phyloP scores from a whole-genome alignment of 2,888 invertebrate genomes.

The Hyles lineata region DNA sequence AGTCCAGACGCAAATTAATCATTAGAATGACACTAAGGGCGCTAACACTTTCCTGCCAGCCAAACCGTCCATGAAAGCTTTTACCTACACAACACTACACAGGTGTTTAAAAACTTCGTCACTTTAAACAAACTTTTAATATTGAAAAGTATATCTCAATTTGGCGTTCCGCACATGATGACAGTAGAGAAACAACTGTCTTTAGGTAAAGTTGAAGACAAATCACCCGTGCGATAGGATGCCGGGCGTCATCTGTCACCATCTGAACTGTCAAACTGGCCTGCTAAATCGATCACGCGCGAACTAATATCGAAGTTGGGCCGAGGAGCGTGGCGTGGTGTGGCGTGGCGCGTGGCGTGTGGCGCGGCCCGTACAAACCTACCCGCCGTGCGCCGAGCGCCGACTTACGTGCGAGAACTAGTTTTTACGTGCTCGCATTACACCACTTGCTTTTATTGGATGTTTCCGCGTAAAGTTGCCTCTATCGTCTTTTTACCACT shows the following conservation, averaged over 20 bases:
- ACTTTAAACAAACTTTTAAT: background rate
- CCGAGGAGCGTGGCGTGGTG: slow-evolving; percentile 58
- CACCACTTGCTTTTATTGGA: slow-evolving; percentile 76
- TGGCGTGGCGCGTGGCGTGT: slow-evolving; percentile 35
- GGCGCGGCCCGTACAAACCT: slow-evolving; percentile 31
- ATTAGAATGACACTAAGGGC: slow-evolving; percentile 78
- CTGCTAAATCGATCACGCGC: slow-evolving; percentile 81
- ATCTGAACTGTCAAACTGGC: slow-evolving; percentile 81
- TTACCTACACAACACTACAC: slow-evolving; percentile 7
- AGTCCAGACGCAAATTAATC: slow-evolving; percentile 81
- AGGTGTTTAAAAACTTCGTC: background rate
- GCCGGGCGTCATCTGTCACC: slow-evolving; percentile 79
- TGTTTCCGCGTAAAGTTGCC: slow-evolving; percentile 73
- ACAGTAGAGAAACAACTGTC: slow-evolving; percentile 52
- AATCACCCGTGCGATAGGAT: slow-evolving; percentile 77
- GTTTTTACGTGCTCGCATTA: slow-evolving; percentile 61
- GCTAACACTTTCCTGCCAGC: slow-evolving; percentile 73
- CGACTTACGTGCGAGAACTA: slow-evolving; percentile 56
- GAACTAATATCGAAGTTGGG: slow-evolving; percentile 82
- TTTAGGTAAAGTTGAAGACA: slow-evolving; percentile 72
- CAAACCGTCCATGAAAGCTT: slow-evolving; percentile 50
- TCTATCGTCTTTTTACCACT: slow-evolving; percentile 64
- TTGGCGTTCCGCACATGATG: slow-evolving; percentile 10
- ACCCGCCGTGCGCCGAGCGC: slow-evolving; percentile 32
- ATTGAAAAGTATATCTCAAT: background rate